Conservation (phyloP, 1,140 invertebrate species). For the Lordiphosa stackelbergi region DNA sequence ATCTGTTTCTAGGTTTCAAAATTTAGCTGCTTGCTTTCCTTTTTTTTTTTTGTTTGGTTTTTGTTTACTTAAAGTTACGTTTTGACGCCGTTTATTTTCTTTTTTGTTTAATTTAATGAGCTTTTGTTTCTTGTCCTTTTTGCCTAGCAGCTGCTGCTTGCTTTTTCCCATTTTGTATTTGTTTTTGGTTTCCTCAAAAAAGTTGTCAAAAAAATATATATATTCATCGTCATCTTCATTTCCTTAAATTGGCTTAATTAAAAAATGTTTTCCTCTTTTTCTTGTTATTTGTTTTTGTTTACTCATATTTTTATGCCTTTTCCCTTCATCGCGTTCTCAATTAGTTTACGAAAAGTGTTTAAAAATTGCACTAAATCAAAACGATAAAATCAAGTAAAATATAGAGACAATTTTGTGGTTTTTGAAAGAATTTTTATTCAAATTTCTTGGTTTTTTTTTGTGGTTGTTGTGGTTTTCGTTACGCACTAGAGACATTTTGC, state of each 20-base stretch:
- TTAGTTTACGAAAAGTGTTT: conserved; percentile 4
- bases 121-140: conserved; percentile 32
- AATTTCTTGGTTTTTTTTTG: no score
- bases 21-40: conserved; percentile 35
- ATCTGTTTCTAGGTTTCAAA: conserved; percentile 38
- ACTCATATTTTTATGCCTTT: conserved; percentile 17
- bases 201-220: conserved; percentile 76
- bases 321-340: conserved; percentile 20
- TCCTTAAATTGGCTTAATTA: conserved; percentile 69
- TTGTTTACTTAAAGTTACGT: conserved; percentile 51
- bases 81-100: conserved; percentile 42
- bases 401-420: no score
- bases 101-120: conserved; percentile 62
- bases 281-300: conserved; percentile 20
- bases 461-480: conserved; percentile 10
- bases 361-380: no score
- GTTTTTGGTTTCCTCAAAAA: conserved; percentile 64
- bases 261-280: conserved; percentile 60
- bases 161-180: conserved; percentile 27
- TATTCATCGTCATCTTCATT: conserved; percentile 54
- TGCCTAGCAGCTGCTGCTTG: conserved; percentile 27
- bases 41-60: conserved; percentile 5
- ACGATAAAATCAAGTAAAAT: no score
- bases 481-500: conserved; percentile 58
- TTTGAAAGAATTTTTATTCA: no score